phyloP scores from a whole-genome alignment of 2,888 invertebrate genomes.

The Pterostichus niger region DNA sequence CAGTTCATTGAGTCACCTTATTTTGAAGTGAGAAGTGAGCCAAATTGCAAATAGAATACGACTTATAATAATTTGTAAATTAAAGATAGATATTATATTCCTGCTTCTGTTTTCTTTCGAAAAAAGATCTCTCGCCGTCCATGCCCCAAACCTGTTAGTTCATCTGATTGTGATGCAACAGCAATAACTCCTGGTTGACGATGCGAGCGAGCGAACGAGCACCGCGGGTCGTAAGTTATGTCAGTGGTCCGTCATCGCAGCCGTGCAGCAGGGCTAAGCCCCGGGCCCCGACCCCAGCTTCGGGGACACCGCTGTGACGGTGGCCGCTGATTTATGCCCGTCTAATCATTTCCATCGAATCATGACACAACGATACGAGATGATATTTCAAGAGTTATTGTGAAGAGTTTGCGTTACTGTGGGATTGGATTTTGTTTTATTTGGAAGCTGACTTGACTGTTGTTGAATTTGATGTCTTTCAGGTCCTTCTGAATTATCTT shows the following conservation, averaged over 20 bases:
- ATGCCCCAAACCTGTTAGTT: constrained; percentile 23
- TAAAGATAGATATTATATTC: no score
- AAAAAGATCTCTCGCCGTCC: not conserved
- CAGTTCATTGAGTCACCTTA: no score
- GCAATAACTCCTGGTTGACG: constrained; percentile 59
- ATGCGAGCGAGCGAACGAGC: constrained; percentile 42
- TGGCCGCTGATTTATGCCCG: constrained; percentile 62
- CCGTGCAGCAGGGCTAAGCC: not conserved
- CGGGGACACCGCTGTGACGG: constrained; percentile 61
- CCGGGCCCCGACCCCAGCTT: constrained; percentile 1
- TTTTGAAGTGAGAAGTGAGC: no score
- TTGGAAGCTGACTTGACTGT: no score
- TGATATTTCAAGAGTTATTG: no score
- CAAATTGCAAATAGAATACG: no score
- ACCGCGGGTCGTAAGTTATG: constrained; percentile 64
- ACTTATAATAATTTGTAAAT: no score
- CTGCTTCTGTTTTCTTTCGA: not conserved
- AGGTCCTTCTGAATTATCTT: no score
- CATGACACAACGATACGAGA: constrained; percentile 23
- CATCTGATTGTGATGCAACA: constrained; percentile 63
- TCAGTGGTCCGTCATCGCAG: constrained; percentile 63
- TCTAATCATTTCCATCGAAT: constrained; percentile 62
- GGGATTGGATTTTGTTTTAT: no score
- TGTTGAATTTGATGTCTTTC: no score
- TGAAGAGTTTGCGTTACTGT: no score